phyloP scores from a whole-genome alignment of 2,888 invertebrate species.

The Catotricha subobsoleta region DNA sequence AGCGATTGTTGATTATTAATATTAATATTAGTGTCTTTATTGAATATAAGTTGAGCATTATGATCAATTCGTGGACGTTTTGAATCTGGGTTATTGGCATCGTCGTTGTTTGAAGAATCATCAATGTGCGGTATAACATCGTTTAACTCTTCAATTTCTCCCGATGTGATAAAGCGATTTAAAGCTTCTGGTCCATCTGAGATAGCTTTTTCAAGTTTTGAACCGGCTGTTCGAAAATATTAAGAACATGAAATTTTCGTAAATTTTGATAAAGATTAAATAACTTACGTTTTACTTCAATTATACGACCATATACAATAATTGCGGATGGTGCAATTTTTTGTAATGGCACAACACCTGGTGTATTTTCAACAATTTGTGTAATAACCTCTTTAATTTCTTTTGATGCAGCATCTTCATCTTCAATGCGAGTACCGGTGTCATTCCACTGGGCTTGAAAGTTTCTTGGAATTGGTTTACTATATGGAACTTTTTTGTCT shows the following conservation, averaged over 20 bases:
- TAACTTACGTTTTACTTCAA: constrained; percentile 51
- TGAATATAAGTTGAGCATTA: constrained; percentile 23
- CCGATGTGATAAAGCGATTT: constrained; percentile 58
- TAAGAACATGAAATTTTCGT: not conserved
- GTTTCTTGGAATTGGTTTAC: constrained; percentile 88
- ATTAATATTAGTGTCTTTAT: constrained; percentile 7
- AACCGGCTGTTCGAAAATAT: constrained; percentile 38
- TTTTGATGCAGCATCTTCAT: constrained; percentile 26
- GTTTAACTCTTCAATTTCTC: constrained; percentile 61
- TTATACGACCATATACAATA: constrained; percentile 65
- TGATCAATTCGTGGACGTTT: constrained; percentile 28
- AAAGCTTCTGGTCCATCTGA: constrained; percentile 58
- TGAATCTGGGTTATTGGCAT: not conserved
- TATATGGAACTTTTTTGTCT: constrained; percentile 76
- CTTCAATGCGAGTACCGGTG: constrained; percentile 40
- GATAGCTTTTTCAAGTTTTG: constrained; percentile 57
- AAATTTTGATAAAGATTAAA: not conserved
- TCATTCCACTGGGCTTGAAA: constrained; percentile 97
- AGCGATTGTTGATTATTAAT: constrained; percentile 1
- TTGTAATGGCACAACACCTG: constrained; percentile 58
- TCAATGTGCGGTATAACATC: constrained; percentile 54
- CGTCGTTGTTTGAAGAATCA: not conserved
- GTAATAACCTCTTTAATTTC: constrained; percentile 47
- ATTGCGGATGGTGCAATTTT: constrained; percentile 65
- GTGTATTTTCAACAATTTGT: constrained; percentile 53